A percentile compares a stretch with the other conserved stretches of the same genome.
phyloP scores from a whole-genome alignment of 2,888 invertebrate species.

The Bruchidius siliquastri region DNA sequence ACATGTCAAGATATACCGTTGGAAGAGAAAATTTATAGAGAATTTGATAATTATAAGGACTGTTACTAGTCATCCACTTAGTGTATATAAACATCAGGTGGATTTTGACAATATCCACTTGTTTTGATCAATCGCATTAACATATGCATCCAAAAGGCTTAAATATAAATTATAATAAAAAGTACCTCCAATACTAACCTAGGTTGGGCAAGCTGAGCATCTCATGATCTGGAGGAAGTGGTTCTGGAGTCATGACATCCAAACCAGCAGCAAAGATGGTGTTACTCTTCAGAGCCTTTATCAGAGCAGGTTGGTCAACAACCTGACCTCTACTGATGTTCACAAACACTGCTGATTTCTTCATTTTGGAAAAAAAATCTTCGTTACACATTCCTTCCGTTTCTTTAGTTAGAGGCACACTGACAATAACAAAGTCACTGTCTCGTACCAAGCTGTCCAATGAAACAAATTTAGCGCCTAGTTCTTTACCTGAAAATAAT shows the following conservation, averaged over 20 bases:
- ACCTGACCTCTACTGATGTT: slow-evolving; percentile 73
- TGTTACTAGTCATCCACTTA: too few relatives aligned
- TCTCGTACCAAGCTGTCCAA: slow-evolving; percentile 62
- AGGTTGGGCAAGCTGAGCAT: slow-evolving; percentile 76
- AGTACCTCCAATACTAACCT: slow-evolving; percentile 55
- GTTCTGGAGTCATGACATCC: slow-evolving; percentile 90
- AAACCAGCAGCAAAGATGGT: slow-evolving; percentile 83
- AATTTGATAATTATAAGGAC: too few relatives aligned
- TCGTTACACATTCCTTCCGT: slow-evolving; percentile 68
- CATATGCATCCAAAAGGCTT: too few relatives aligned
- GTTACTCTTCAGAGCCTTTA: slow-evolving; percentile 68
- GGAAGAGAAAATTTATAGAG: too few relatives aligned
- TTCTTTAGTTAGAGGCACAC: slow-evolving; percentile 64
- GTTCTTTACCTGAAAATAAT: slow-evolving; percentile 43
- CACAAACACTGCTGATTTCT: slow-evolving; percentile 66
- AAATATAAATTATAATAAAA: too few relatives aligned
- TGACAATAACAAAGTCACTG: slow-evolving; percentile 72
- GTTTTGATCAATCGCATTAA: too few relatives aligned
- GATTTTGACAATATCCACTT: too few relatives aligned
- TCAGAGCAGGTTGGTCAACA: slow-evolving; percentile 78
- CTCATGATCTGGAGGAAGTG: slow-evolving; percentile 73
- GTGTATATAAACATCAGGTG: too few relatives aligned
- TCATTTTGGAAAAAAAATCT: slow-evolving; percentile 68
- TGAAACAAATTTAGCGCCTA: slow-evolving; percentile 61
- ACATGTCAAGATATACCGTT: too few relatives aligned